These are phyloP conservation scores for Tigriopus japonicus DNA, from an alignment of 1,140 invertebrate genomes.

Conservation along the genomic window DNA sequence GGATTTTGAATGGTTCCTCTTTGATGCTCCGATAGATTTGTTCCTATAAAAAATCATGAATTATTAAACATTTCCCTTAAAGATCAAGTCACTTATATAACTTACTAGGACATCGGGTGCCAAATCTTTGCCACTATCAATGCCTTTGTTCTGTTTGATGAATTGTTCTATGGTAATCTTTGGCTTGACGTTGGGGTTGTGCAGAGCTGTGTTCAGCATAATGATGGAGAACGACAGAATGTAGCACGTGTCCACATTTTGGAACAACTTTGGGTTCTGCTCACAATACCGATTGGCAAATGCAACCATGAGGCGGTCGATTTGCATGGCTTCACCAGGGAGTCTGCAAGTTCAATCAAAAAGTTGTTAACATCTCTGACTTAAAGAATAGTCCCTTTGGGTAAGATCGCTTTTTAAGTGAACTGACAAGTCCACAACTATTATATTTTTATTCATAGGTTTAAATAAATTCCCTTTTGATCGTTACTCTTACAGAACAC, in stretches of 20 bases:
- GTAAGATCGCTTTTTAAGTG: too few species aligned
- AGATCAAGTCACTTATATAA: not conserved
- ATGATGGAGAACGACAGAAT: constrained; percentile 96
- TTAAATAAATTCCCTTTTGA: too few species aligned
- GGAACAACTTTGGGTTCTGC: constrained; percentile 87
- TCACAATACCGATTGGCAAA: constrained; percentile 95
- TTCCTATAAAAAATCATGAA: constrained; percentile 29
- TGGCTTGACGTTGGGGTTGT: constrained; percentile 97
- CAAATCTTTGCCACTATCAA: constrained; percentile 82
- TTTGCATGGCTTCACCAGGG: constrained; percentile 97
- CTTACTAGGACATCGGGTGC: constrained; percentile 1
- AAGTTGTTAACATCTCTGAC: too few species aligned
- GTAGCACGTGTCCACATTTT: constrained; percentile 74
- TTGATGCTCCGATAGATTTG: constrained; percentile 95
- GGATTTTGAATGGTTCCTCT: constrained; percentile 97
- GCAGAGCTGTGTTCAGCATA: constrained; percentile 96
- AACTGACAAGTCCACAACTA: too few species aligned
- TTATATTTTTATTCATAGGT: too few species aligned
- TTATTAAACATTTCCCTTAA: too few species aligned
- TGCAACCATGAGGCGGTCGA: constrained; percentile 98
- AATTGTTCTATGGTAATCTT: constrained; percentile 92
- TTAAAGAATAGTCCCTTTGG: too few species aligned
- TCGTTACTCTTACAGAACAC: too few species aligned
- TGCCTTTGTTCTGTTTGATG: constrained; percentile 92
- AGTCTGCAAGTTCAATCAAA: constrained; percentile 39